Evolutionary conservation across 2,113 vertebrate species (phyloP).

Genomic region (Cryptoleucopteryx plumbea): DNA sequence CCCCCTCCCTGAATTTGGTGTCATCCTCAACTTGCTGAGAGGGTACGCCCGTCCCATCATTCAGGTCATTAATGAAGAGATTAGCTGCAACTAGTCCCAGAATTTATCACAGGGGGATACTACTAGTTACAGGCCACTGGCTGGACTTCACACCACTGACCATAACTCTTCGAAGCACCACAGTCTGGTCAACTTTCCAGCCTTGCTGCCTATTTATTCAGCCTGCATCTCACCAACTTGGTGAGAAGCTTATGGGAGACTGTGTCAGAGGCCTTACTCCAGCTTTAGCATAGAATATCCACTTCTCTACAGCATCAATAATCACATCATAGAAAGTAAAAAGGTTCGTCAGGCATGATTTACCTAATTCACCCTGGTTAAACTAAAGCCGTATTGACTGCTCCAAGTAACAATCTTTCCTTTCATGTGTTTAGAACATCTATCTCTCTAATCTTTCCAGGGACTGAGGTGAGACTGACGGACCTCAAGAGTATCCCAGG

Average conservation of each 20-base stretch:
- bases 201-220: background rate
- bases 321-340: background rate
- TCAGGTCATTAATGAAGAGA: background rate
- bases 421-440: background rate
- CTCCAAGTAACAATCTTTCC: background rate
- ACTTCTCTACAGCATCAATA: background rate
- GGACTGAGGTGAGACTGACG: background rate
- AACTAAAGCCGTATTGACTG: background rate
- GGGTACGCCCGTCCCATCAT: no score
- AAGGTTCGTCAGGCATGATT: background rate
- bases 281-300: background rate
- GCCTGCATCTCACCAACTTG: background rate
- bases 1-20: background rate
- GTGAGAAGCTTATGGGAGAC: background rate
- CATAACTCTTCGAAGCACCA: background rate
- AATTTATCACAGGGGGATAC: background rate
- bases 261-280: background rate
- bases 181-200: background rate
- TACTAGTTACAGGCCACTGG: background rate
- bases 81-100: background rate
- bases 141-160: background rate
- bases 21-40: background rate
- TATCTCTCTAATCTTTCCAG: background rate
- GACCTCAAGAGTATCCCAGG: background rate
- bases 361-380: background rate